Percentiles rank a stretch among this genome's conserved stretches.
Evolutionary conservation across 2,888 invertebrate species (phyloP).

Genomic region (Philereme vetulata): DNA sequence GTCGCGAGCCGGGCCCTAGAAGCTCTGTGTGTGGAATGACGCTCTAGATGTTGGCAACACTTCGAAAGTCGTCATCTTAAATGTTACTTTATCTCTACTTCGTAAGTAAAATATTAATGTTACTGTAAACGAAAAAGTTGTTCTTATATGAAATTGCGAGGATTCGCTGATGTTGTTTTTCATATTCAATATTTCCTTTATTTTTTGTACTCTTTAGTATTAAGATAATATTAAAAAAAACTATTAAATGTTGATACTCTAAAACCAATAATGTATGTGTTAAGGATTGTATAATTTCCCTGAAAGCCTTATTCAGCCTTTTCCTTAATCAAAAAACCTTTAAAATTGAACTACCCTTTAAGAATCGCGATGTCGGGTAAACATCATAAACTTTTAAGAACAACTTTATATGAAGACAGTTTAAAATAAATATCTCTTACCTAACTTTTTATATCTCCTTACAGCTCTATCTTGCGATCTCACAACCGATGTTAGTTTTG

Average conservation of each 20-base stretch:
- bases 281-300: slow-evolving; percentile 81
- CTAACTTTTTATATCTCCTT: slow-evolving; percentile 55
- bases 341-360: slow-evolving; percentile 44
- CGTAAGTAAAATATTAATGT: slow-evolving; percentile 70
- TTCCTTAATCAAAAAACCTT: slow-evolving; percentile 74
- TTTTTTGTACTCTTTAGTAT: slow-evolving; percentile 84
- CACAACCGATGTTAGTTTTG: slow-evolving; percentile 65
- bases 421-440: slow-evolving; percentile 54
- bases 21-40: slow-evolving; percentile 38
- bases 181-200: slow-evolving; percentile 84
- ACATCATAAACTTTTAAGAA: slow-evolving; percentile 41
- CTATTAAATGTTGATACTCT: slow-evolving; percentile 84
- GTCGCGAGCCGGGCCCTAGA: slow-evolving; percentile 28
- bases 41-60: slow-evolving; percentile 38
- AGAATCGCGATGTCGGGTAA: slow-evolving; percentile 49
- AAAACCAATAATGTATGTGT: slow-evolving; percentile 79
- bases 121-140: slow-evolving; percentile 80
- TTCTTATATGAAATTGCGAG: slow-evolving; percentile 81
- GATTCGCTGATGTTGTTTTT: slow-evolving; percentile 80
- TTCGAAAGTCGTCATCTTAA: slow-evolving; percentile 41
- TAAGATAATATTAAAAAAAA: slow-evolving; percentile 80
- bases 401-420: slow-evolving; percentile 40
- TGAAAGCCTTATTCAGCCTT: slow-evolving; percentile 81
- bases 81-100: slow-evolving; percentile 63
- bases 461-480: slow-evolving; percentile 54